Conservation (phyloP, 2,797 vertebrate species). For the Helostoma temminkii region DNA sequence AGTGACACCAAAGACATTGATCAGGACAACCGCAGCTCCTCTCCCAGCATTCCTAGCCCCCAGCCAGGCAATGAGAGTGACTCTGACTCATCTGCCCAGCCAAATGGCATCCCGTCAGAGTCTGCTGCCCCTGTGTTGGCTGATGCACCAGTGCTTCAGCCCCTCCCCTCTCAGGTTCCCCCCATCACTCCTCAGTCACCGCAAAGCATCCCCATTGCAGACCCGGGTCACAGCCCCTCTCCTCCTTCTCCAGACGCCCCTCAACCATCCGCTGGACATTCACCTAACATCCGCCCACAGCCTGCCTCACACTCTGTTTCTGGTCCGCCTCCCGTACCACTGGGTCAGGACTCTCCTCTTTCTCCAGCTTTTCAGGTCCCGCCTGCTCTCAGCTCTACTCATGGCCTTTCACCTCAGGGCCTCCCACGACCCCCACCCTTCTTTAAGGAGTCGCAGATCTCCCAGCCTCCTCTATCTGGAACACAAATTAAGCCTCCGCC, state of each 20-base stretch:
- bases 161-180: slow-evolving; percentile 71
- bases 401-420: slow-evolving; percentile 61
- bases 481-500: slow-evolving; percentile 95
- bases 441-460: slow-evolving; percentile 75
- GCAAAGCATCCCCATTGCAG: slow-evolving; percentile 76
- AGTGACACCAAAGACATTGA: slow-evolving; percentile 99
- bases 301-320: slow-evolving; percentile 75
- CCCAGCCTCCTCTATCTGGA: slow-evolving; percentile 85
- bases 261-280: slow-evolving; percentile 57
- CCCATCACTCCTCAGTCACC: slow-evolving; percentile 75
- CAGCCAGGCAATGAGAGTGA: slow-evolving; percentile 98
- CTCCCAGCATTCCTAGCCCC: slow-evolving; percentile 97
- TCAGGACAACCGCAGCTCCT: slow-evolving; percentile 99
- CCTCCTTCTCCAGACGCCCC: slow-evolving; percentile 80
- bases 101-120: slow-evolving; percentile 79
- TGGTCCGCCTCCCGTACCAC: slow-evolving; percentile 74
- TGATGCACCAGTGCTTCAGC: slow-evolving; percentile 71
- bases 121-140: slow-evolving; percentile 52
- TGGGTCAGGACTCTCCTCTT: slow-evolving; percentile 69
- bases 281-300: slow-evolving; percentile 62
- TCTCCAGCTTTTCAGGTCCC: slow-evolving; percentile 86
- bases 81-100: slow-evolving; percentile 94
- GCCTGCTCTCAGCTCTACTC: slow-evolving; percentile 71
- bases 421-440: slow-evolving; percentile 72
- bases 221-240: slow-evolving; percentile 82